A percentile compares a stretch with the other conserved stretches of the same genome.
Conservation (phyloP, 2,888 invertebrate species). For the Ochlodes sylvanus region DNA sequence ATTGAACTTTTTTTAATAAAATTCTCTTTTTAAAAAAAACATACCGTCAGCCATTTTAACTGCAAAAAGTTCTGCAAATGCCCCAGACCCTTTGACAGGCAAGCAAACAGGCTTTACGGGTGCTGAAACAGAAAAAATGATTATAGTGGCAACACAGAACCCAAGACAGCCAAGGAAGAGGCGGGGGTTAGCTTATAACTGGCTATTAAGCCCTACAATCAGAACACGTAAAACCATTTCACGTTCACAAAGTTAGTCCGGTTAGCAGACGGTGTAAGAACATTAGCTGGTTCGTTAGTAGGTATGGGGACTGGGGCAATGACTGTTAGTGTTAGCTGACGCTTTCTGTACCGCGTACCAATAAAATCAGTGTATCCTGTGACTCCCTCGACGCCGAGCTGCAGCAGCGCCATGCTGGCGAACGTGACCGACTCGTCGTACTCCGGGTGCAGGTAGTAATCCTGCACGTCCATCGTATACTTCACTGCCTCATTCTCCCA, state of each 20-base stretch:
- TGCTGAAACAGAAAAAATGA: constrained; percentile 40
- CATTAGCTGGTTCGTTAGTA: no score
- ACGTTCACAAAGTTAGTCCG: no score
- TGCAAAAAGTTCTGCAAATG: constrained; percentile 53
- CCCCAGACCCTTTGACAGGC: constrained; percentile 54
- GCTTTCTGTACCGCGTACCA: constrained; percentile 38
- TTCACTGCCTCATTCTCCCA: constrained; percentile 54
- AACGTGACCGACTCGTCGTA: constrained; percentile 51
- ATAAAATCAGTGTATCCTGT: constrained; percentile 46
- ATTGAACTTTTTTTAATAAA: no score
- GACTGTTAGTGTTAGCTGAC: no score
- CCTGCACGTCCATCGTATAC: constrained; percentile 54
- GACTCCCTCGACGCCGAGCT: constrained; percentile 49
- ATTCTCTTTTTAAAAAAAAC: no score
- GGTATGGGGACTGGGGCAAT: no score
- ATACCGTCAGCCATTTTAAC: constrained; percentile 62
- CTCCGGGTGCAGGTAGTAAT: constrained; percentile 64
- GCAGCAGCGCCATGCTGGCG: constrained; percentile 62
- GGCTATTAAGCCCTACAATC: no score
- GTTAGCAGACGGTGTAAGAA: no score
- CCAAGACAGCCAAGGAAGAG: no score
- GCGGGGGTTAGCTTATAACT: no score
- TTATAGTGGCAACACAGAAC: no score
- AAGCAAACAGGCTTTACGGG: constrained; percentile 60
- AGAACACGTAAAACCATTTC: no score